A percentile compares a stretch with the other conserved stretches of the same genome.
phyloP scores from a whole-genome alignment of 2,113 vertebrate genomes.

The Promerops cafer region DNA sequence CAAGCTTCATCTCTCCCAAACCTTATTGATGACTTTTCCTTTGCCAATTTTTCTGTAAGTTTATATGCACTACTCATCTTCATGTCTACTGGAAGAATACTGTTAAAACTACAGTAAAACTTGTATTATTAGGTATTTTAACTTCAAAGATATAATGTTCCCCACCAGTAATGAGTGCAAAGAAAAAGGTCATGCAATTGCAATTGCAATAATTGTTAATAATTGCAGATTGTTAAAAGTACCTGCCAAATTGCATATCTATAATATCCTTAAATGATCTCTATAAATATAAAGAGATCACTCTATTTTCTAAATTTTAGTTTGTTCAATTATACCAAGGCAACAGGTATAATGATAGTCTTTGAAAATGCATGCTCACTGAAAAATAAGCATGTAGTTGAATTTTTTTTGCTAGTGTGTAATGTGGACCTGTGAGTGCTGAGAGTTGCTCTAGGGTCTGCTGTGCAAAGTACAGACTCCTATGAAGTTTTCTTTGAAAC shows the following conservation, averaged over 20 bases:
- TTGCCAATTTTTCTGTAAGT: neutral
- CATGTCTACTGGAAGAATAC: neutral
- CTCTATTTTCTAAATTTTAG: neutral
- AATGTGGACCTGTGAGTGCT: neutral
- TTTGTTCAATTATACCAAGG: neutral
- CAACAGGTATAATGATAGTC: neutral
- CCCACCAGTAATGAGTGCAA: neutral
- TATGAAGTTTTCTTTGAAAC: neutral
- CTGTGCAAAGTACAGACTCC: neutral
- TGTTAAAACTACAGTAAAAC: neutral
- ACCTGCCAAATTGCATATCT: neutral
- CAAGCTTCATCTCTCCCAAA: neutral
- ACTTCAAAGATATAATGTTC: neutral
- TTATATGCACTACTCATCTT: neutral
- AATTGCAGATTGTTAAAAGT: neutral
- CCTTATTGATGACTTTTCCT: neutral
- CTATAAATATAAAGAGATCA: neutral
- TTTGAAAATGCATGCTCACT: neutral
- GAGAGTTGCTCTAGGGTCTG: neutral
- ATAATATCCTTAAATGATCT: neutral
- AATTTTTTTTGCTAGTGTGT: neutral
- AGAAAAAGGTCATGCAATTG: too few relatives aligned
- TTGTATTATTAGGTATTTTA: neutral
- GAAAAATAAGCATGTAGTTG: neutral
- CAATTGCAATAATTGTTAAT: too few relatives aligned